Percentiles rank a stretch among this genome's conserved stretches.
phyloP scores from a whole-genome alignment of 2,888 invertebrate genomes.

The Philopedon plagiatum region DNA sequence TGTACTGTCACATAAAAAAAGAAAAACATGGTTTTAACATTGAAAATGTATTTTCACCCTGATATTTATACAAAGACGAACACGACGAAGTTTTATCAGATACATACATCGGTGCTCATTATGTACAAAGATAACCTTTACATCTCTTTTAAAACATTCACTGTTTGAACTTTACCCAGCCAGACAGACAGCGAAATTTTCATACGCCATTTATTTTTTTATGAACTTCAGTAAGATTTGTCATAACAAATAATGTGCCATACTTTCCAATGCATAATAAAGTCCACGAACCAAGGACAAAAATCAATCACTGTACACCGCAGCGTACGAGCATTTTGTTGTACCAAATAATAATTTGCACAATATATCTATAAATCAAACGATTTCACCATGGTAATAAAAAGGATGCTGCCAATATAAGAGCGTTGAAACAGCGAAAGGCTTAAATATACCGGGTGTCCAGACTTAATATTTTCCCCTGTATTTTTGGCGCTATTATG shows the following conservation, averaged over 20 bases:
- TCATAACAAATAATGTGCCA: neutral
- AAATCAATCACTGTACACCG: slow-evolving; percentile 14
- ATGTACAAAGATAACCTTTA: too few species aligned
- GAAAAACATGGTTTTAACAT: too few species aligned
- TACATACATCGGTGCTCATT: too few species aligned
- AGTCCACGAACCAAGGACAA: neutral
- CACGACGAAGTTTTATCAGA: too few species aligned
- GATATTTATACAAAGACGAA: too few species aligned
- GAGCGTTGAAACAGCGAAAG: neutral
- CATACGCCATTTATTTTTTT: neutral
- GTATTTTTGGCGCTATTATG: too few species aligned
- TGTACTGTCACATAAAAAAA: too few species aligned
- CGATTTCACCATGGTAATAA: neutral
- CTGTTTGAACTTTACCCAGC: neutral
- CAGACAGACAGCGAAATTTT: neutral
- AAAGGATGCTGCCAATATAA: neutral
- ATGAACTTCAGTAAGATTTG: neutral
- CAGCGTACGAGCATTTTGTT: neutral
- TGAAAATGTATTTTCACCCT: too few species aligned
- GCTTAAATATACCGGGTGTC: neutral
- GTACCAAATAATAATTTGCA: slow-evolving; percentile 14
- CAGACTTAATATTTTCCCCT: too few species aligned
- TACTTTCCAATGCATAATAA: slow-evolving; percentile 9
- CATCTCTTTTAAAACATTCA: neutral
- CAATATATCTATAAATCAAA: neutral